Evolutionary conservation across 2,797 vertebrate genomes (phyloP).

Genomic region (Anguilla megastoma): DNA sequence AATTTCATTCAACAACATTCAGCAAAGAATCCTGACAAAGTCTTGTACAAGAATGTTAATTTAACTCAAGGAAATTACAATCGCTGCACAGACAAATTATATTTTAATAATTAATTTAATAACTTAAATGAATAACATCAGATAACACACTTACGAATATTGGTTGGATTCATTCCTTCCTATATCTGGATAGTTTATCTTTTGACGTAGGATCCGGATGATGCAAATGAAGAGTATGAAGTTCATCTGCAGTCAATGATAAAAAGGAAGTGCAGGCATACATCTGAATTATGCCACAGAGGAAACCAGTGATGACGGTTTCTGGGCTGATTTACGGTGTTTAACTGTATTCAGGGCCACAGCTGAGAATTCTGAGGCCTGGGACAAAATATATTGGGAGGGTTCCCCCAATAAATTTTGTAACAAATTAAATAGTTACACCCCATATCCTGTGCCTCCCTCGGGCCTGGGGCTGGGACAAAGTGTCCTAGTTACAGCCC

Average conservation of each 20-base stretch:
- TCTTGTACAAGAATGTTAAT: background rate
- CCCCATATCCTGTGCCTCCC: no score
- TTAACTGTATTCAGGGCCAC: background rate
- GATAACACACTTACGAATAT: constrained; percentile 81
- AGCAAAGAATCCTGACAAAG: background rate
- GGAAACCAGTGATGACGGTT: background rate
- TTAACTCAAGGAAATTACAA: background rate
- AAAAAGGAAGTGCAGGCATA: constrained; percentile 22
- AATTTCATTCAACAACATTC: background rate
- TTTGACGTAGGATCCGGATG: constrained; percentile 92
- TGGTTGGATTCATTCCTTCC: constrained; percentile 89
- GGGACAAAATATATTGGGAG: no score
- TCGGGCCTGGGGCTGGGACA: no score
- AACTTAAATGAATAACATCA: background rate
- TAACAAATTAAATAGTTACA: no score
- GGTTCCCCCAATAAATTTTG: no score
- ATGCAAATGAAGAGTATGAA: constrained; percentile 93
- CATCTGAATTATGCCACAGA: constrained; percentile 6
- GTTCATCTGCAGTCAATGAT: constrained; percentile 78
- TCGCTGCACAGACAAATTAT: background rate
- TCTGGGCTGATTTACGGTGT: background rate
- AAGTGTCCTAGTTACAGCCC: no score
- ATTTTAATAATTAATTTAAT: background rate
- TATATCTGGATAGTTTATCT: constrained; percentile 90
- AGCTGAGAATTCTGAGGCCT: no score